phyloP scores from a whole-genome alignment of 2,888 invertebrate species.

The Microplitis manilae region DNA sequence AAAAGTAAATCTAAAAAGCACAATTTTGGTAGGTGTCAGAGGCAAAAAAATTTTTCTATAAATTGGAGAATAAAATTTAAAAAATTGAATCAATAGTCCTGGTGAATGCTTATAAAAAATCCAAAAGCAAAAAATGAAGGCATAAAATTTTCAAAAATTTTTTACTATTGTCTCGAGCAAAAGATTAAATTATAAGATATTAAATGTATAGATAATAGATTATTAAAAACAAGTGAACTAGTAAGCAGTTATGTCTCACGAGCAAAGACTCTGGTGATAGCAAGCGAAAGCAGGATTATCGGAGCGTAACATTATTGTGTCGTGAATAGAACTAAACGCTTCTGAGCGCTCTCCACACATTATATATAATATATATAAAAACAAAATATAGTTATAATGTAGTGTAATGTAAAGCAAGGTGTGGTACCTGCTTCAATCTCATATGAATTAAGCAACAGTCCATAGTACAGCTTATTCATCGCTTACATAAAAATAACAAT shows the following conservation, averaged over 20 bases:
- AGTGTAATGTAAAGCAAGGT: conserved; percentile 26
- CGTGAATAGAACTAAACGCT: conserved; percentile 32
- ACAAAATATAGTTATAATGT: conserved; percentile 28
- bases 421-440: conserved; percentile 27
- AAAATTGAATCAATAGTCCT: too few species aligned
- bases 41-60: too few species aligned
- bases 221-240: conserved; percentile 24
- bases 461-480: conserved; percentile 13
- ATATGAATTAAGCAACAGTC: conserved; percentile 19
- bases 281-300: conserved; percentile 58
- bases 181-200: too few species aligned
- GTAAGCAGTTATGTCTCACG: not conserved
- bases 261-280: conserved; percentile 21
- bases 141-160: too few species aligned
- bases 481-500: not conserved
- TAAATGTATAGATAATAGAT: conserved; percentile 2
- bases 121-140: too few species aligned
- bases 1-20: too few species aligned
- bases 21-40: too few species aligned
- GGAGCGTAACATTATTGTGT: conserved; percentile 59
- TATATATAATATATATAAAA: too few species aligned
- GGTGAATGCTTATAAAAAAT: too few species aligned
- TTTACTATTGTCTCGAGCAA: too few species aligned
- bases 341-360: not conserved
- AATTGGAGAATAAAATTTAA: too few species aligned